Base-by-base conservation (phyloP, 2,113 vertebrate genomes). In the Arizona elegans region DNA sequence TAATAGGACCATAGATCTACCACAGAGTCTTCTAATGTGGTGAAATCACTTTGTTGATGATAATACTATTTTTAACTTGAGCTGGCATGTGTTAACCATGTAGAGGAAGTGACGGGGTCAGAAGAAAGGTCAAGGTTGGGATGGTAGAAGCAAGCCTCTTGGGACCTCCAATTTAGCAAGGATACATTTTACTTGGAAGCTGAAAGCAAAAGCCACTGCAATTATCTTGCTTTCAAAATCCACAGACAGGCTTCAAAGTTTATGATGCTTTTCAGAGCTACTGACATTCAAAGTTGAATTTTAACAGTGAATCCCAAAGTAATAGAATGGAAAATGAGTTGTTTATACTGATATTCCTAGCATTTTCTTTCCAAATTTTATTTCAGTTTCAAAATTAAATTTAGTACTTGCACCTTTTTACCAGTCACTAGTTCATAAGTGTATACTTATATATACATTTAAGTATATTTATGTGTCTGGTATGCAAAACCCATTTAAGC, bases 111-210 rank as follows among this genome's bases (percentile, higher is more conserved):
- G 55, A 62, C 6, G 55, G 50, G 81, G 91, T 87, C 58, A 88
- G 50, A 70, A 92, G 86, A 88, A 54, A 92, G 59, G 91, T 88
- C 91, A 92, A 88, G 91, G 56, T 88, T 92, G 86, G 55, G 43
- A 62, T 65, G 85, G 58, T 47, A 88, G 91, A 92, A 92, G 91
- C 58, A 62, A 87, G 55, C 23, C 91, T 62, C 56, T 56, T 87
- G 87, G 86, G 91, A 87, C 86, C 38, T 53, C 56, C 38, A 92
- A 62, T 24, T 92, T 29, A 92, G 56, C 17, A 53, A 86, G 91
- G 85, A n/a, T 50, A 38, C 86, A 70, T 70, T 70, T 70, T 50
- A 92, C 86, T 88, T 29, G 11, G 23, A 70, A 24, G 38, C 86
- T 21, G 1, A 54, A 65, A 59, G 19, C 47, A 92, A 50, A 88